Conservation (phyloP, 1,140 invertebrate species). For the Trichonephila inaurata region DNA sequence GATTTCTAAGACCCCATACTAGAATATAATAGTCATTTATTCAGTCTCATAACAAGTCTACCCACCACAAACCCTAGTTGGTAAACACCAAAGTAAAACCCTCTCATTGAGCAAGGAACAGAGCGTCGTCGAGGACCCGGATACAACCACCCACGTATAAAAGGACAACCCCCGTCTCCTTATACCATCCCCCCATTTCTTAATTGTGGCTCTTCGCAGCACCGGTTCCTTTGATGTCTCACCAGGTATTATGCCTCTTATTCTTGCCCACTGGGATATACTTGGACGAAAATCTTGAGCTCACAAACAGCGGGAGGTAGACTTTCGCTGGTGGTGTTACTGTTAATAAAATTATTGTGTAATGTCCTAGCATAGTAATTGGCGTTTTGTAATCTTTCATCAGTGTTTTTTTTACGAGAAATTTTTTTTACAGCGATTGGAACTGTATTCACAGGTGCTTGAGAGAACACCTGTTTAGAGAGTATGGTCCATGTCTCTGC, state of each 20-base stretch:
- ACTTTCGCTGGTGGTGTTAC: constrained; percentile 28
- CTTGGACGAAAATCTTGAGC: not conserved
- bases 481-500: no score
- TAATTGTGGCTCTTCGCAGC: constrained; percentile 6
- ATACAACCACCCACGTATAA: constrained; percentile 43
- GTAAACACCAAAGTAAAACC: constrained; percentile 13
- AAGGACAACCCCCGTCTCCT: not conserved
- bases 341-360: constrained; percentile 47
- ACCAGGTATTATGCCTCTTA: constrained; percentile 21
- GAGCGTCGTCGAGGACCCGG: constrained; percentile 11
- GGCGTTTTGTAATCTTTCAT: constrained; percentile 31
- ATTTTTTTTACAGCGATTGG: no score
- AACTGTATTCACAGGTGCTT: no score
- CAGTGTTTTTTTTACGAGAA: not conserved
- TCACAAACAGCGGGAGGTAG: not conserved
- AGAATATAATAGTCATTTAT: not conserved
- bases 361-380: not conserved
- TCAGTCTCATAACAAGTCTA: not conserved
- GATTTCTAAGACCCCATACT: not conserved
- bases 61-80: not conserved
- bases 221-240: constrained; percentile 37
- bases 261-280: not conserved
- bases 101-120: constrained; percentile 10
- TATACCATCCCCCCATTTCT: constrained; percentile 38
- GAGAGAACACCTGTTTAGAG: not conserved